Conservation (phyloP, 2,797 vertebrate genomes). For the Tapera naevia region DNA sequence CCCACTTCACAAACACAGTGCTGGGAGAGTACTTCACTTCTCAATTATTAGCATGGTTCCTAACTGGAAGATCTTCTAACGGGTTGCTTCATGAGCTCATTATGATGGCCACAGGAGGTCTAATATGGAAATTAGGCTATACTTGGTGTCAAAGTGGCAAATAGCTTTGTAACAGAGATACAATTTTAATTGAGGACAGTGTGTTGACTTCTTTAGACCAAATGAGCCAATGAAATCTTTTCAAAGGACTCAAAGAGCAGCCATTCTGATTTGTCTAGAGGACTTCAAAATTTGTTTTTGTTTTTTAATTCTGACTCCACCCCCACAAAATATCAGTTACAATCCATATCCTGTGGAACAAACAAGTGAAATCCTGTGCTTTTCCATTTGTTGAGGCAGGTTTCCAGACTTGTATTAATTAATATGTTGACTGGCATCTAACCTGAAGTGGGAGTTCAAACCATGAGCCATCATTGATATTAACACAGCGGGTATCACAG, state of each 20-base stretch:
- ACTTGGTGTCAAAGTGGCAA: neutral
- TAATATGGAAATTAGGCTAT: neutral
- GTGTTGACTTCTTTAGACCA: neutral
- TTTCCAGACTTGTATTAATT: neutral
- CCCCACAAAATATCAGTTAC: neutral
- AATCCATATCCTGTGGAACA: neutral
- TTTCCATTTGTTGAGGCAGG: neutral
- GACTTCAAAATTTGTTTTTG: neutral
- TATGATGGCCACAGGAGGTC: neutral
- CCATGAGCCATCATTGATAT: neutral
- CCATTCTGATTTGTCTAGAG: neutral
- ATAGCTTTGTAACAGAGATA: neutral
- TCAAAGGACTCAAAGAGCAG: neutral
- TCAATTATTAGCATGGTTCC: neutral
- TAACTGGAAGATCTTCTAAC: neutral
- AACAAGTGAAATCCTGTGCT: neutral
- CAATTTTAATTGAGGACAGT: neutral
- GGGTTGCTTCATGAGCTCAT: neutral
- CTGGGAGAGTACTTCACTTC: neutral
- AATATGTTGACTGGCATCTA: neutral
- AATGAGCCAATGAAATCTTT: neutral
- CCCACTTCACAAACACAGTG: neutral
- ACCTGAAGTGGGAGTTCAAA: neutral
- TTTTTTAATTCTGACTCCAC: neutral
- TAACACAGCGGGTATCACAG: neutral